A percentile compares a stretch with the other conserved stretches of the same genome.
Evolutionary conservation across 2,888 invertebrate genomes (phyloP).

Genomic region (Norana najaformis): DNA sequence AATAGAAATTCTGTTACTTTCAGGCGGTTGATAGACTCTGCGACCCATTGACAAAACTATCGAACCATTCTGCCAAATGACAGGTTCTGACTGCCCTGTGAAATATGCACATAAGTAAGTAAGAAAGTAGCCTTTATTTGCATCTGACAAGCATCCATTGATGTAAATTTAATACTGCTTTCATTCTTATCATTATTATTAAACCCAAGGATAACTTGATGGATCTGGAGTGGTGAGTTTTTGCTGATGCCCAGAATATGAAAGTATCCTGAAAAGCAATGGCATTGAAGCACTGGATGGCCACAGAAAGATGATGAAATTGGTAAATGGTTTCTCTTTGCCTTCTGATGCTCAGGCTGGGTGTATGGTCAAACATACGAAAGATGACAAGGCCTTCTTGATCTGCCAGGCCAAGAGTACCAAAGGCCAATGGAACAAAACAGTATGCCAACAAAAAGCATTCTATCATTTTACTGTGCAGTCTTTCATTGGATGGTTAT

Average conservation of each 20-base stretch:
- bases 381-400: too few relatives aligned
- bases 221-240: neutral
- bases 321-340: neutral
- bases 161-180: neutral
- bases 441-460: too few relatives aligned
- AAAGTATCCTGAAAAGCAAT: too few relatives aligned
- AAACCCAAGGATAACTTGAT: neutral
- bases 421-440: too few relatives aligned
- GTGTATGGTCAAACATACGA: too few relatives aligned
- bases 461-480: too few relatives aligned
- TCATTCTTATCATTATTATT: neutral
- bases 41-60: neutral
- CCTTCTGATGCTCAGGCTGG: too few relatives aligned
- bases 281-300: neutral
- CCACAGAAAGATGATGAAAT: neutral
- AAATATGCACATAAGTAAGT: neutral
- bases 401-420: too few relatives aligned
- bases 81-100: neutral
- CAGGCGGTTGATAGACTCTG: neutral
- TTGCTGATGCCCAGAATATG: too few relatives aligned
- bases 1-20: neutral
- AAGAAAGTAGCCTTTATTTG: neutral
- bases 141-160: neutral
- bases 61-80: neutral
- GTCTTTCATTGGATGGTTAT: too few relatives aligned